Conservation (phyloP, 2,888 invertebrate species). For the Escarpia spicata region DNA sequence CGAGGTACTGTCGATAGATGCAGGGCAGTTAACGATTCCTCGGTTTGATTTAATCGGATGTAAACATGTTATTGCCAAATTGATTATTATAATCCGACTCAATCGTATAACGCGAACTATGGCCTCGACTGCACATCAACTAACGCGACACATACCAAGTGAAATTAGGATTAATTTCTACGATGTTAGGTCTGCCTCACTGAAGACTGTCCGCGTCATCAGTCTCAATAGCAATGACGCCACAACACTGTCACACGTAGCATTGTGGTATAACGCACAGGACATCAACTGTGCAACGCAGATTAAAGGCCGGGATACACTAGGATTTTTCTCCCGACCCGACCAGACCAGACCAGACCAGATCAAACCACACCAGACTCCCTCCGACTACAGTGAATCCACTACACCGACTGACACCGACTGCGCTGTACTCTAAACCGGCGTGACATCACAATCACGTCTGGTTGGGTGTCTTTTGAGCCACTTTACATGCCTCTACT, state of each 20-base stretch:
- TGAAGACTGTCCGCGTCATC: not conserved
- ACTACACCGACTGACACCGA: too few species aligned
- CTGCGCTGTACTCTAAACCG: too few species aligned
- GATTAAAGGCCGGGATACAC: too few species aligned
- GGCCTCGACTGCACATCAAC: not conserved
- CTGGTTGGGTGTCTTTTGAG: too few species aligned
- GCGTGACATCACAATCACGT: too few species aligned
- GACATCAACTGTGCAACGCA: too few species aligned
- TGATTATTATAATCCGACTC: not conserved
- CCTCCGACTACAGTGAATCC: too few species aligned
- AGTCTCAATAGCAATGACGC: not conserved
- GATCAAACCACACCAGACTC: too few species aligned
- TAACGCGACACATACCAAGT: not conserved
- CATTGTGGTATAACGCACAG: not conserved
- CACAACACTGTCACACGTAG: not conserved
- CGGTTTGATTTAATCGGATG: not conserved
- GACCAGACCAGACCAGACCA: too few species aligned
- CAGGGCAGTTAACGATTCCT: not conserved
- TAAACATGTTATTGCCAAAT: constrained; percentile 11
- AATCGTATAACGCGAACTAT: not conserved
- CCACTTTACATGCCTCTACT: too few species aligned
- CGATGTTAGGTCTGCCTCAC: not conserved
- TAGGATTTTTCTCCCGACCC: too few species aligned
- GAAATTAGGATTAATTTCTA: not conserved
- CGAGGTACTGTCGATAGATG: not conserved